Percentiles rank a stretch among this genome's conserved stretches.
Evolutionary conservation across 2,888 invertebrate species (phyloP).

Genomic region (Caenorhabditis wallacei): DNA sequence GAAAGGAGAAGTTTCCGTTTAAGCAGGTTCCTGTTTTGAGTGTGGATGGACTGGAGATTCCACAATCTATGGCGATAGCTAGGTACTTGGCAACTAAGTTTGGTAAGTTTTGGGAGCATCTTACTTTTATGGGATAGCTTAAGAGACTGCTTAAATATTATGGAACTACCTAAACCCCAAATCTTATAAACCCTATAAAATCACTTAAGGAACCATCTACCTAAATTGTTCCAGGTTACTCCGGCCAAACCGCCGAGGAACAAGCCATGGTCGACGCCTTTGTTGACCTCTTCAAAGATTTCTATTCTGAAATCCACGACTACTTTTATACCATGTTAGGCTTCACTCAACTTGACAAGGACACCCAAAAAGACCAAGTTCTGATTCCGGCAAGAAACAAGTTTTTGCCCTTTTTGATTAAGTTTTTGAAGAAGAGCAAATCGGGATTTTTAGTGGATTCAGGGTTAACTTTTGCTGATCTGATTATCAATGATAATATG

Average conservation of each 20-base stretch:
- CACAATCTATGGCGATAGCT: conserved; percentile 68
- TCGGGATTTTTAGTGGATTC: conserved; percentile 57
- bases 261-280: conserved; percentile 67
- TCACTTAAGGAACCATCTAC: too few relatives aligned
- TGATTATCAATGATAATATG: conserved; percentile 57
- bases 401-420: conserved; percentile 53
- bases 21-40: conserved; percentile 64
- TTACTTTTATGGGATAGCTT: background rate
- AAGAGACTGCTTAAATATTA: too few relatives aligned
- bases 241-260: conserved; percentile 60
- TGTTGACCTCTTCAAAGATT: conserved; percentile 69
- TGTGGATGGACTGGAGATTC: conserved; percentile 66
- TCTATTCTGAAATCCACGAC: conserved; percentile 63
- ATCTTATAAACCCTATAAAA: too few relatives aligned
- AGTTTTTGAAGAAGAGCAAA: conserved; percentile 59
- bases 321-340: conserved; percentile 66
- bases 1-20: conserved; percentile 46
- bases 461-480: conserved; percentile 46
- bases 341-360: conserved; percentile 36
- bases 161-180: too few relatives aligned
- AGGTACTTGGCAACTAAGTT: conserved; percentile 66
- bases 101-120: conserved; percentile 60
- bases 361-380: conserved; percentile 52
- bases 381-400: conserved; percentile 66
- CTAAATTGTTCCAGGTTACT: conserved; percentile 59